Base-by-base conservation (phyloP, 2,888 invertebrate genomes). In the Mallateleia sp. region DNA sequence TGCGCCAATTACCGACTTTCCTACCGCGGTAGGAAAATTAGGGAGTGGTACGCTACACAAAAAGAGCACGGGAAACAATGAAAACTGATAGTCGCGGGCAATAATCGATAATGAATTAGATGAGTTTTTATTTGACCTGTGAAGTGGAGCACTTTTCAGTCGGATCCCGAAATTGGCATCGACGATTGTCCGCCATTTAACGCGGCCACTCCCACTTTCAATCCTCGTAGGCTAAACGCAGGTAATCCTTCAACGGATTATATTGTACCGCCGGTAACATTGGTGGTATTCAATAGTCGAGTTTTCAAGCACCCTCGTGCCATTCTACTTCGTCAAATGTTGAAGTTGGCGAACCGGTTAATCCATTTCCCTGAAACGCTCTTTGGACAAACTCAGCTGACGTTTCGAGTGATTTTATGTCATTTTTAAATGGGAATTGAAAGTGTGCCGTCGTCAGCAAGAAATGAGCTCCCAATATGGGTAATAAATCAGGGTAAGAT, bases 161-260 rank as follows among this genome's bases (percentile, higher is more conserved):
- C 69, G 18, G 11, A 58, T 32, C 42, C 60, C 62, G 45, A 78
- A 84, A 79, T 74, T 72, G 78, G 50, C 52, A 72, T 58, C 25
- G 67, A 60, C 64, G 64, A 71, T 77, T 77, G 77, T 64, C 67
- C 64, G 66, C 32, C 72, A 72, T 81, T 86, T 78, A 81, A 78
- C 66, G 47, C 71, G 34, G 47, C 75, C 77, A 72, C 86, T 81
- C 60, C 66, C 77, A 78, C 80, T 72, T 60, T 66, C 86, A 52
- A 77, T 81, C 60, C 67, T 69, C 75, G 66, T 32, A 38, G 84
- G 60, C 74, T 62, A 52, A 80, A 79, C 80, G 80, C 56, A 22
- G 79, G 54, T 87, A 87, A 87, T 87, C 79, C 75, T 87, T 71
- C 58, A 80, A 50, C 71, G 32, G 77, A 87, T 87, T 80, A 87